phyloP scores from a whole-genome alignment of 1,140 invertebrate species.

The Cardiocondyla obscurior region DNA sequence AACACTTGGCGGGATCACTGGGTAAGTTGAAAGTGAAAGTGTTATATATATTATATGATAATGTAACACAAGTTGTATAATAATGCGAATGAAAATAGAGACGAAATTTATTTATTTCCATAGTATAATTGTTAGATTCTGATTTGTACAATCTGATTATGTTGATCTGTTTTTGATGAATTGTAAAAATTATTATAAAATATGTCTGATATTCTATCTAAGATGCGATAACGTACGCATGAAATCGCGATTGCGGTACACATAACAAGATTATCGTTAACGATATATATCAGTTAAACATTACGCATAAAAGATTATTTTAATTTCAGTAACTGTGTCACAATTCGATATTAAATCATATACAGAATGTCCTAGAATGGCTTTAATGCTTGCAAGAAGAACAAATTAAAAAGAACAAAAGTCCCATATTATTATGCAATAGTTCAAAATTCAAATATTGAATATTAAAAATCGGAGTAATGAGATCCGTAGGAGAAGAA shows the following conservation, averaged over 20 bases:
- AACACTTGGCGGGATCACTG: conserved; percentile 88
- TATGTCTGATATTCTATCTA: background rate
- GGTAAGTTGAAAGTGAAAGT: conserved; percentile 82
- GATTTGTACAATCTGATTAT: background rate
- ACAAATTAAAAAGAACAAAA: no score
- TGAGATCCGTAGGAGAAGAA: no score
- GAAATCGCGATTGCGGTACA: background rate
- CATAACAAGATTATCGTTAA: conserved; percentile 17
- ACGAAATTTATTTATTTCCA: background rate
- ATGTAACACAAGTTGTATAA: background rate
- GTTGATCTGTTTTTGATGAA: background rate
- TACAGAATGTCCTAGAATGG: no score
- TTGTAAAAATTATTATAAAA: background rate
- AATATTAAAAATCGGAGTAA: no score
- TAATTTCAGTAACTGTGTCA: background rate
- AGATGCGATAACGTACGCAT: background rate
- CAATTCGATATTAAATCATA: background rate
- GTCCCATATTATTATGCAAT: no score
- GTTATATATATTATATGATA: background rate
- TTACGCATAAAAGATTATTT: background rate
- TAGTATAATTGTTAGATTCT: background rate
- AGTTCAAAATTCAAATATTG: no score
- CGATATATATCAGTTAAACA: conserved; percentile 4
- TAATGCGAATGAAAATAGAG: background rate
- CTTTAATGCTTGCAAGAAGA: no score